A percentile compares a stretch with the other conserved stretches of the same genome.
Conservation (phyloP, 2,113 vertebrate species). For the Psittacara wagleri region DNA sequence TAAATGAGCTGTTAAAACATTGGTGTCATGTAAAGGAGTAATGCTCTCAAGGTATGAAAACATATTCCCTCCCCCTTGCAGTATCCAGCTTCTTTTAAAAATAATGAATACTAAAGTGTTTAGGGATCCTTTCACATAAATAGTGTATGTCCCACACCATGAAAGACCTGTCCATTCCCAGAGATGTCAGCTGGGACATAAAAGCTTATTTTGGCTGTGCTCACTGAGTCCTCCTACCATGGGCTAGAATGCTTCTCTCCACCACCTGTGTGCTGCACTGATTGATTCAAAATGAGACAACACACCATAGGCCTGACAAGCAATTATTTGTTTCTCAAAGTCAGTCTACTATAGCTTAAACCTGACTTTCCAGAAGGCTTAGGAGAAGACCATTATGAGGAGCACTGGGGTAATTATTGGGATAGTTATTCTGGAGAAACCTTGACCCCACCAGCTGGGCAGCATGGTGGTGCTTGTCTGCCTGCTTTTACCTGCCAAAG, state of each 20-base stretch:
- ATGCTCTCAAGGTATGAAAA: conserved; percentile 39
- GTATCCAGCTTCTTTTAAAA: background rate
- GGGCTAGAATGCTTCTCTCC: background rate
- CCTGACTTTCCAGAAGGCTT: background rate
- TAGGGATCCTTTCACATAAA: background rate
- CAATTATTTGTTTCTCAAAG: background rate
- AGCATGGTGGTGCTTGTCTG: background rate
- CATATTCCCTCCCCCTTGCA: background rate
- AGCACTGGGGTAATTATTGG: background rate
- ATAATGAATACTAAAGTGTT: background rate
- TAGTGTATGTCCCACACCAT: background rate
- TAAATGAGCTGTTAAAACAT: background rate
- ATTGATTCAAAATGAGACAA: background rate
- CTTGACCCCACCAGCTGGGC: background rate
- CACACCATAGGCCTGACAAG: background rate
- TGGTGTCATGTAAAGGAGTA: background rate
- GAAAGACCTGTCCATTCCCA: conserved; percentile 25
- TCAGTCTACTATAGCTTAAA: background rate
- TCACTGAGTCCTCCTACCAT: background rate
- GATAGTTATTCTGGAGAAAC: background rate
- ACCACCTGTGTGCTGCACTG: conserved; percentile 22
- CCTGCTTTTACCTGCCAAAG: background rate
- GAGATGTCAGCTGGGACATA: conserved; percentile 19
- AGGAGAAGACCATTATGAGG: background rate
- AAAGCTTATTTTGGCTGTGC: conserved; percentile 52